phyloP scores from a whole-genome alignment of 2,113 vertebrate genomes.

The Paradoxurus hermaphroditus region DNA sequence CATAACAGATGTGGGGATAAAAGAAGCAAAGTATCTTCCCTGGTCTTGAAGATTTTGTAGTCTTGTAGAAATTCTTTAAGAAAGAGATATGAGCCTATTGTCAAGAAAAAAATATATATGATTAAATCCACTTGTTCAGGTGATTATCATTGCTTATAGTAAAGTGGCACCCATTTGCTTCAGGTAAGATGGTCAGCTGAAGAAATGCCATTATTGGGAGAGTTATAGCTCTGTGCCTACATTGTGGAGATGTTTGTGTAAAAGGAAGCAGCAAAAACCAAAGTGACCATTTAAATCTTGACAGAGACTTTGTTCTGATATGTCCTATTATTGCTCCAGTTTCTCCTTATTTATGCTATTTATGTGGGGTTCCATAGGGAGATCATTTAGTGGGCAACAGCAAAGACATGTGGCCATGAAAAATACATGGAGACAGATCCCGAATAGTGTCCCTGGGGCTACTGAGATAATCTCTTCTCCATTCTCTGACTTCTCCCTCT shows the following conservation, averaged over 20 bases:
- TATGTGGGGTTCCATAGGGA: background rate
- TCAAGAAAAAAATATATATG: background rate
- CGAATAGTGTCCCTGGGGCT: background rate
- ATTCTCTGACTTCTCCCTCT: accelerated
- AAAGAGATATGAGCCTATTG: background rate
- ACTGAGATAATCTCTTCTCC: too few species aligned
- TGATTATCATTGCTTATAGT: too few species aligned
- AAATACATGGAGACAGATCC: background rate
- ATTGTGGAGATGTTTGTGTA: background rate
- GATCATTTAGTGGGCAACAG: background rate
- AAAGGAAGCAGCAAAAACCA: background rate
- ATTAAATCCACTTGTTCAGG: background rate
- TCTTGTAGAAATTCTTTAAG: background rate
- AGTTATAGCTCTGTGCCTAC: too few species aligned
- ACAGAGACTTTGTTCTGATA: too few species aligned
- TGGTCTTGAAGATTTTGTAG: background rate
- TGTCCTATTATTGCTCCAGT: accelerated
- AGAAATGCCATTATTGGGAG: background rate
- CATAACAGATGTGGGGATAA: background rate
- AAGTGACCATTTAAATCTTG: background rate
- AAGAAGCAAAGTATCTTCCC: background rate
- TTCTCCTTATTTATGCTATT: background rate
- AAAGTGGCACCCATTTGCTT: background rate
- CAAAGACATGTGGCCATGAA: background rate
- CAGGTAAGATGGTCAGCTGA: background rate